Evolutionary conservation across 2,888 invertebrate genomes (phyloP).

Genomic region (Noctuana brunneofusca): DNA sequence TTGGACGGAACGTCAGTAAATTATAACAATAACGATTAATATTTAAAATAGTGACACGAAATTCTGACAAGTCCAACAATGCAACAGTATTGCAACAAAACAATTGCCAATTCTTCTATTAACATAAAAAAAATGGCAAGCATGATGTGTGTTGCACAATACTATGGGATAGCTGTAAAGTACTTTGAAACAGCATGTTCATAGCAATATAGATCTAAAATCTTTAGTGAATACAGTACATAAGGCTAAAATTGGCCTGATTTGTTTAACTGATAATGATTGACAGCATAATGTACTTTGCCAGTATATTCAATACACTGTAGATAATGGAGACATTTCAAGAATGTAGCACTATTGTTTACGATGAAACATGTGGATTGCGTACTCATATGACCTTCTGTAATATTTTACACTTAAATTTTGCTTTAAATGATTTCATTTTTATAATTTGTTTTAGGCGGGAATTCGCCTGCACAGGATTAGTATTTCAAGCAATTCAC

Average conservation of each 20-base stretch:
- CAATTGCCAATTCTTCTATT: neutral
- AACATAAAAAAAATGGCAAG: conserved; percentile 3
- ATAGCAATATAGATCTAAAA: conserved; percentile 16
- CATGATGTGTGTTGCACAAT: conserved; percentile 14
- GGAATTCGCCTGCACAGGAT: too few species aligned
- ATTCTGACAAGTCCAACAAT: neutral
- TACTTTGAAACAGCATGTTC: conserved; percentile 8
- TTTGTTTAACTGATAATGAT: conserved; percentile 26
- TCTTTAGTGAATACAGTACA: neutral
- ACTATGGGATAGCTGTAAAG: conserved; percentile 18
- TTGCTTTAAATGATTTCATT: neutral
- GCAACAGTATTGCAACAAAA: neutral
- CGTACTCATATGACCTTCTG: conserved; percentile 19
- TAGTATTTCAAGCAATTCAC: too few species aligned
- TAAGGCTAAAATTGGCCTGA: conserved; percentile 18
- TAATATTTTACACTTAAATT: conserved; percentile 6
- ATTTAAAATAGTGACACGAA: neutral
- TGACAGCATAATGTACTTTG: conserved; percentile 19
- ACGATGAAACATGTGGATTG: conserved; percentile 24
- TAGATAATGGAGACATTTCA: conserved; percentile 38
- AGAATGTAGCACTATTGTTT: conserved; percentile 37
- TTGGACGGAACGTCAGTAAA: too few species aligned
- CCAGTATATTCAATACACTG: conserved; percentile 11
- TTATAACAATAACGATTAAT: too few species aligned
- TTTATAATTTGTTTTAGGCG: too few species aligned